Evolutionary conservation across 2,797 vertebrate genomes (phyloP).

Genomic region (Acipenser transmontanus): DNA sequence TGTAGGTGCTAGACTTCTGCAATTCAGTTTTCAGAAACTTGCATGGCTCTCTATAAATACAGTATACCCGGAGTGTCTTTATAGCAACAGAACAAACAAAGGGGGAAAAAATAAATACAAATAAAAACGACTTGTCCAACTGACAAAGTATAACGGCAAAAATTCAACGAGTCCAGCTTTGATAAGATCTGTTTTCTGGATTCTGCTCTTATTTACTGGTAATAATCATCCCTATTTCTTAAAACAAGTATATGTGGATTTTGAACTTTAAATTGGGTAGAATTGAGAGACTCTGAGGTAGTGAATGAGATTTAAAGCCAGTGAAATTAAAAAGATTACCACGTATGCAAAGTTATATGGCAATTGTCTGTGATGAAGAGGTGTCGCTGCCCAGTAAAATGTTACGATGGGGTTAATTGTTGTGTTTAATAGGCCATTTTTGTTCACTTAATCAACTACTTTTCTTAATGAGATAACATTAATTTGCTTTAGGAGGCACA

Average conservation of each 20-base stretch:
- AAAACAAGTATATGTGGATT: conserved; percentile 9
- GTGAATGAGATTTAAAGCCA: conserved; percentile 25
- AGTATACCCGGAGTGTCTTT: background rate
- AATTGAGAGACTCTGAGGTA: conserved; percentile 8
- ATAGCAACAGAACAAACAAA: background rate
- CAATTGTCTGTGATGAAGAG: conserved; percentile 12
- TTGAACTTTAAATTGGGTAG: conserved; percentile 6
- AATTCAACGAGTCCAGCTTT: background rate
- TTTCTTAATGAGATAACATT: conserved; percentile 13
- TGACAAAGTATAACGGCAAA: background rate
- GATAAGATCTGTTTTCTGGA: background rate
- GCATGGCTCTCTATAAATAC: background rate
- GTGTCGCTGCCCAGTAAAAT: background rate
- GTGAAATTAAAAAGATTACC: conserved; percentile 23
- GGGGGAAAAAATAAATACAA: too few relatives aligned
- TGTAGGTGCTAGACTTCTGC: background rate
- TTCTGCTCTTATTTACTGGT: background rate
- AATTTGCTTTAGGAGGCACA: background rate
- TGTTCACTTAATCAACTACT: conserved; percentile 12
- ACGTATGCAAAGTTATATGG: conserved; percentile 20
- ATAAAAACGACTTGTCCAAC: too few relatives aligned
- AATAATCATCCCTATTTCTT: conserved; percentile 2
- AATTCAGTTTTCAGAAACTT: background rate
- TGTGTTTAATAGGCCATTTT: conserved; percentile 22
- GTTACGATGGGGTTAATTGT: conserved; percentile 24